Conservation (phyloP, 2,797 vertebrate genomes). For the Acrossocheilus fasciatus region DNA sequence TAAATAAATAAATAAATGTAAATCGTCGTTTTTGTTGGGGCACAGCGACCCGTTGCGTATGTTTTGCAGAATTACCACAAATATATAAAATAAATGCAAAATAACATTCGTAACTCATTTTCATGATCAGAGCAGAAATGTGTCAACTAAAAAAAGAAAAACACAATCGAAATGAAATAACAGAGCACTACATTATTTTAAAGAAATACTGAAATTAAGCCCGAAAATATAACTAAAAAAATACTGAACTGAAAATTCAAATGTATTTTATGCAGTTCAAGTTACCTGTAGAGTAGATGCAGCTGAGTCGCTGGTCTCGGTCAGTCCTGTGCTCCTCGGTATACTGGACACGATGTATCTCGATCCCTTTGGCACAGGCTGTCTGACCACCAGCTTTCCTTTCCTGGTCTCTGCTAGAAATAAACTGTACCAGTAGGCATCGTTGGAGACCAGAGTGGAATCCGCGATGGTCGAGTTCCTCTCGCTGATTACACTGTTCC, state of each 20-base stretch:
- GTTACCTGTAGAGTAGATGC: constrained; percentile 62
- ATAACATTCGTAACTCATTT: neutral
- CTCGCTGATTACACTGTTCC: constrained; percentile 65
- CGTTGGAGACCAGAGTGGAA: constrained; percentile 66
- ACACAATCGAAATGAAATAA: neutral
- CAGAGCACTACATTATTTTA: neutral
- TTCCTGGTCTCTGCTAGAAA: constrained; percentile 67
- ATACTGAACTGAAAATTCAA: neutral
- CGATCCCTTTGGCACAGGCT: constrained; percentile 69
- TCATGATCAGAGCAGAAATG: neutral
- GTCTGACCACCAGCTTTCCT: constrained; percentile 66
- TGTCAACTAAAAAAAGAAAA: neutral
- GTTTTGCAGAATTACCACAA: neutral
- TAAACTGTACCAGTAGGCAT: constrained; percentile 69
- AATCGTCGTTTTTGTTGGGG: constrained; percentile 49
- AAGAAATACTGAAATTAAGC: neutral
- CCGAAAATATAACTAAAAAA: neutral
- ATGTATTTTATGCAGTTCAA: constrained; percentile 5
- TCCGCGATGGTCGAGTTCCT: constrained; percentile 64
- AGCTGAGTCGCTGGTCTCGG: constrained; percentile 73
- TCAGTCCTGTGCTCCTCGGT: constrained; percentile 69
- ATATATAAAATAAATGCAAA: neutral
- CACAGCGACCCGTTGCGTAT: constrained; percentile 63
- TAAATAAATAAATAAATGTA: constrained; percentile 37
- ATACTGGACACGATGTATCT: constrained; percentile 75